phyloP scores from a whole-genome alignment of 1,140 invertebrate species.

The Eurytemora carolleeae region DNA sequence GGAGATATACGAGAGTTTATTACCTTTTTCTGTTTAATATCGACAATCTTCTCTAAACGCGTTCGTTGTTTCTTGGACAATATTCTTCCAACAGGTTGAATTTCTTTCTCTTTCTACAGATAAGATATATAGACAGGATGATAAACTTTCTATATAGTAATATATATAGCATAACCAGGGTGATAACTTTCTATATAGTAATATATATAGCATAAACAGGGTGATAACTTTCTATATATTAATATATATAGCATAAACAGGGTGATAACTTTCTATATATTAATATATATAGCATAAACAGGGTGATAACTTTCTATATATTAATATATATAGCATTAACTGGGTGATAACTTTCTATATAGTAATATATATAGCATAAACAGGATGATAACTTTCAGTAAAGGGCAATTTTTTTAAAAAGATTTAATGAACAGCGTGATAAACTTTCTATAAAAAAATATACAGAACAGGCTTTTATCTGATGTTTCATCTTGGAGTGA shows the following conservation, averaged over 20 bases:
- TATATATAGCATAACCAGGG: background rate
- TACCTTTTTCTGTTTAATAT: constrained; percentile 67
- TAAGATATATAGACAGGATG: constrained; percentile 53
- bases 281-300: too few relatives aligned
- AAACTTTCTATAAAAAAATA: too few relatives aligned
- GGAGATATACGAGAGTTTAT: constrained; percentile 27
- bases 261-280: background rate
- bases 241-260: background rate
- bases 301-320: too few relatives aligned
- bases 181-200: background rate
- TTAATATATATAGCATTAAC: too few relatives aligned
- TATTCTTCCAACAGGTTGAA: constrained; percentile 35
- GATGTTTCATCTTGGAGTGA: too few relatives aligned
- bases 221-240: background rate
- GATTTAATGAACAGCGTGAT: too few relatives aligned
- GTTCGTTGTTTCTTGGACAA: constrained; percentile 56
- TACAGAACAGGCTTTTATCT: too few relatives aligned
- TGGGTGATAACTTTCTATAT: too few relatives aligned
- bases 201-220: background rate
- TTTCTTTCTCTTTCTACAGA: constrained; percentile 43
- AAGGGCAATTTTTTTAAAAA: too few relatives aligned
- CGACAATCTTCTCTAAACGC: constrained; percentile 59
- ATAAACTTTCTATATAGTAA: constrained; percentile 33
- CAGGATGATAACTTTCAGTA: too few relatives aligned
- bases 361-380: too few relatives aligned